These are phyloP conservation scores for Papilio glaucus DNA, from an alignment of 1,140 invertebrate species.

Conservation along the genomic window DNA sequence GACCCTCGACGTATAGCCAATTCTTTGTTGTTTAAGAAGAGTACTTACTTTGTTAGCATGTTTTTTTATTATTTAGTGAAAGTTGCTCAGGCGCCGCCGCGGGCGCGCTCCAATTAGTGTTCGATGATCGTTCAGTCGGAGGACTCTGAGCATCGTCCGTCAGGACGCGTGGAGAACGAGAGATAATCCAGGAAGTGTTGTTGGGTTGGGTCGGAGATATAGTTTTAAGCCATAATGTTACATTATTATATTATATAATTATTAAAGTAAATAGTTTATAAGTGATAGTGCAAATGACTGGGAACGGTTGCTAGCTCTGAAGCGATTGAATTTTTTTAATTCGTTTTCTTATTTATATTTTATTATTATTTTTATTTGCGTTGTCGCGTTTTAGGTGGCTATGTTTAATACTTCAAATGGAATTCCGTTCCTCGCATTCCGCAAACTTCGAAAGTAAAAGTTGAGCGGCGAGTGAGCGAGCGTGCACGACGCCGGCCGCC, in stretches of 20 bases:
- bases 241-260: slow-evolving; percentile 75
- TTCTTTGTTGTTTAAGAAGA: slow-evolving; percentile 76
- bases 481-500: slow-evolving; percentile 46
- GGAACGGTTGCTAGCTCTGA: slow-evolving; percentile 69
- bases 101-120: slow-evolving; percentile 76
- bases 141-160: slow-evolving; percentile 57
- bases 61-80: slow-evolving; percentile 82
- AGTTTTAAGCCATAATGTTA: slow-evolving; percentile 75
- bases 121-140: slow-evolving; percentile 69
- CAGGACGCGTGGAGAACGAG: slow-evolving; percentile 54
- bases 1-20: slow-evolving; percentile 73
- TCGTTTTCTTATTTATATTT: slow-evolving; percentile 25
- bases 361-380: slow-evolving; percentile 25
- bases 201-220: slow-evolving; percentile 68
- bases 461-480: slow-evolving; percentile 53
- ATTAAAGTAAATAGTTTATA: slow-evolving; percentile 70
- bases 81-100: slow-evolving; percentile 79
- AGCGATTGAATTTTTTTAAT: slow-evolving; percentile 32
- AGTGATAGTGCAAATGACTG: slow-evolving; percentile 81
- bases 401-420: slow-evolving; percentile 41
- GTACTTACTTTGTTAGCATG: slow-evolving; percentile 80
- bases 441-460: slow-evolving; percentile 68
- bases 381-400: slow-evolving; percentile 8
- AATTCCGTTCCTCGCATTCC: slow-evolving; percentile 50
- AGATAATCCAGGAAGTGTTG: slow-evolving; percentile 57